phyloP scores from a whole-genome alignment of 53 echinoderm and acorn worm species.

The Temnopleurus reevesii region DNA sequence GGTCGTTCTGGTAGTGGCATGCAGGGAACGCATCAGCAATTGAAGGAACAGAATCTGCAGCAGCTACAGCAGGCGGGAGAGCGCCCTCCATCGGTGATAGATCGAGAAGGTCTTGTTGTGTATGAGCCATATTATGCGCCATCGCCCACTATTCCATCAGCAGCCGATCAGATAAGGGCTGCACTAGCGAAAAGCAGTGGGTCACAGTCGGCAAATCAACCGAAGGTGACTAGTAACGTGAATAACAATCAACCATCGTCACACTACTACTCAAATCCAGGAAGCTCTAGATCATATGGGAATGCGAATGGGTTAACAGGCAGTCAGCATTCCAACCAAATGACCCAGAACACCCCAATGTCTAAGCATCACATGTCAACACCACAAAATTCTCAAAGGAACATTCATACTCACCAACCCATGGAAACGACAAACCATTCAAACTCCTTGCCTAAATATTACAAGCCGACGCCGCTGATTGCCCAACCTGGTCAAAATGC shows the following conservation, averaged over 20 bases:
- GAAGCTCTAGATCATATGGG: background rate
- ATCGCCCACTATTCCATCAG: background rate
- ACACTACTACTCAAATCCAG: background rate
- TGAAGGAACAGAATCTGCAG: background rate
- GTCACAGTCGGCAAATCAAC: background rate
- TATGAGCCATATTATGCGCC: slow-evolving; percentile 32
- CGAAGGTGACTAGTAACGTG: background rate
- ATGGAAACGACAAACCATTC: background rate
- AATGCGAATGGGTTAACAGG: background rate
- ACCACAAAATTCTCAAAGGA: background rate
- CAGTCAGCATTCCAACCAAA: background rate
- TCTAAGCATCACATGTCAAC: background rate
- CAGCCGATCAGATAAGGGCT: slow-evolving; percentile 32
- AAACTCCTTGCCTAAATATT: background rate
- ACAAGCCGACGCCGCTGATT: slow-evolving; percentile 7
- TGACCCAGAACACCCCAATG: background rate
- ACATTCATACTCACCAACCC: background rate
- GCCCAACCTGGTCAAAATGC: background rate
- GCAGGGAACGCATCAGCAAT: background rate
- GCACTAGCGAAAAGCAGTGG: background rate
- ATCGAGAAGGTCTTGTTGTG: background rate
- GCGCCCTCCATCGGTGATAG: background rate
- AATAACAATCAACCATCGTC: background rate
- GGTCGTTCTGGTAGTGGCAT: background rate
- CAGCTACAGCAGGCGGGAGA: background rate